Conservation (phyloP, 1,140 invertebrate species). For the Portunus trituberculatus region DNA sequence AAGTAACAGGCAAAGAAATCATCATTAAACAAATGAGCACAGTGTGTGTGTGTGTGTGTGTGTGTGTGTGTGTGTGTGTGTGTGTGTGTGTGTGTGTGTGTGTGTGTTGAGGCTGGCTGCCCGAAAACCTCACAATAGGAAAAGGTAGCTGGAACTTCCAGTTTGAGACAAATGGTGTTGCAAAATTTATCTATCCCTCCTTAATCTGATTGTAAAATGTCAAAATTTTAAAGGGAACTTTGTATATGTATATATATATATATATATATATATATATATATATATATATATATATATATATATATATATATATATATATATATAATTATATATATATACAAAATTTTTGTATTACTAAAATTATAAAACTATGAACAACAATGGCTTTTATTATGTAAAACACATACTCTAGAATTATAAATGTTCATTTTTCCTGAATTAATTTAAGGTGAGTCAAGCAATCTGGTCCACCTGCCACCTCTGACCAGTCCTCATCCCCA, state of each 20-base stretch:
- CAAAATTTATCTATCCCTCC: not conserved
- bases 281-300: not conserved
- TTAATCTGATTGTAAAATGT: not conserved
- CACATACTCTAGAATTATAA: not conserved
- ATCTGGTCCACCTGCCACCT: not conserved
- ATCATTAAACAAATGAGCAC: too few species aligned
- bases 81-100: slow-evolving; percentile 15
- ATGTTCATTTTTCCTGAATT: not conserved
- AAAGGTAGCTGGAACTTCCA: not conserved
- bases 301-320: not conserved
- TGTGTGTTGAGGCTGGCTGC: slow-evolving; percentile 6
- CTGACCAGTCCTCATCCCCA: slow-evolving; percentile 2
- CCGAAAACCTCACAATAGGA: not conserved
- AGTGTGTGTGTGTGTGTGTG: slow-evolving; percentile 17
- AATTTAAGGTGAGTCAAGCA: not conserved
- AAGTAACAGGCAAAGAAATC: too few species aligned
- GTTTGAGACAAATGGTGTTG: not conserved
- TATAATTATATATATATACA: too few species aligned
- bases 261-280: not conserved
- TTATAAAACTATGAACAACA: slow-evolving; percentile 24
- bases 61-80: slow-evolving; percentile 31
- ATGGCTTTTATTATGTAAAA: not conserved
- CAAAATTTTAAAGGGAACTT: not conserved
- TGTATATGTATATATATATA: not conserved
- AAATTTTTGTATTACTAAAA: not conserved